Evolutionary conservation across 2,113 vertebrate genomes (phyloP).

Genomic region (Cololabis saira): DNA sequence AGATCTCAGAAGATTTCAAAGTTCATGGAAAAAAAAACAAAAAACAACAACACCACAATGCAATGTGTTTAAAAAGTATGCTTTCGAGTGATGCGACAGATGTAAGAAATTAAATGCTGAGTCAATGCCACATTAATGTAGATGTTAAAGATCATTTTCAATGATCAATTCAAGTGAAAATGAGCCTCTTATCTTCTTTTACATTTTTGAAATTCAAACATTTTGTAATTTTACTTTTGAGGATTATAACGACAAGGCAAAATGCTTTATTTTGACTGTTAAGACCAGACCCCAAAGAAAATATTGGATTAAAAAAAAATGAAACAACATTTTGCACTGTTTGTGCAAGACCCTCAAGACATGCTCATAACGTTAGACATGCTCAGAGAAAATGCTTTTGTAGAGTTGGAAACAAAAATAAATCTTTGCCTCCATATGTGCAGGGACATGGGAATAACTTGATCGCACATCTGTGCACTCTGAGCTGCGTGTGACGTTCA

Average conservation of each 20-base stretch:
- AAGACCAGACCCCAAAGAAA: no score
- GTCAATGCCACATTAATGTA: no score
- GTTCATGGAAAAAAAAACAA: not conserved
- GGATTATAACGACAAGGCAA: no score
- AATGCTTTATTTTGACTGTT: no score
- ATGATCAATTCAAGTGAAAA: no score
- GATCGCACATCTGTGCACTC: conserved; percentile 76
- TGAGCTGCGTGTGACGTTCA: conserved; percentile 44
- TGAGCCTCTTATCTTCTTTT: no score
- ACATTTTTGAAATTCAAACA: no score
- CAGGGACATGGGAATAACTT: conserved; percentile 65
- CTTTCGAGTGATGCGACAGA: not conserved
- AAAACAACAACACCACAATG: not conserved
- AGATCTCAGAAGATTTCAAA: conserved; percentile 12
- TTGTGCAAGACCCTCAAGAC: not conserved
- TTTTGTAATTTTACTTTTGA: no score
- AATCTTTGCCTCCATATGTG: conserved; percentile 20
- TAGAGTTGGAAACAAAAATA: not conserved
- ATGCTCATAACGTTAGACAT: not conserved
- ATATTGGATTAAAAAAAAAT: no score
- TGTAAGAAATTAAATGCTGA: not conserved
- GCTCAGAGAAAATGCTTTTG: not conserved
- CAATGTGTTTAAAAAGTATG: not conserved
- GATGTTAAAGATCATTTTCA: no score
- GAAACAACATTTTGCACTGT: no score